These are phyloP conservation scores for Chalcosyrphus nemorum DNA, from an alignment of 2,888 invertebrate species.

Conservation along the genomic window DNA sequence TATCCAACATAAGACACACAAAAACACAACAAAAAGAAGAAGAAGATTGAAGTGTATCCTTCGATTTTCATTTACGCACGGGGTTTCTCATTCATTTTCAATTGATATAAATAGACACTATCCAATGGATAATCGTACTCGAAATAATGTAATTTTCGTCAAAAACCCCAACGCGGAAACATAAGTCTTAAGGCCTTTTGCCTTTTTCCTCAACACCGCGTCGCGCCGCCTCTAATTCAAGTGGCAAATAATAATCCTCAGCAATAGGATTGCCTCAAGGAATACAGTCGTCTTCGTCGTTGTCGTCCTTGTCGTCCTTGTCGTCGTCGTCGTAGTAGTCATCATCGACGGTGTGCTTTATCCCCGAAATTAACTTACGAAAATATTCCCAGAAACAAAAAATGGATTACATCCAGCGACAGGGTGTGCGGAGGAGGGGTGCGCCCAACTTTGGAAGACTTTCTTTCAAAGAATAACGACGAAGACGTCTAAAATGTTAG, in stretches of 20 bases:
- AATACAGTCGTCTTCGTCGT: conserved; percentile 9
- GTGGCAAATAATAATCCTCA: conserved; percentile 58
- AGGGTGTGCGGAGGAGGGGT: too few species aligned
- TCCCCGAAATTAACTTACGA: conserved; percentile 52
- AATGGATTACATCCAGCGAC: conserved; percentile 29
- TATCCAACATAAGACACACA: neutral
- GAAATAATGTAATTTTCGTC: conserved; percentile 45
- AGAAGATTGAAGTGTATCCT: conserved; percentile 10
- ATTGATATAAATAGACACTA: conserved; percentile 55
- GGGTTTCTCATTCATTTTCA: conserved; percentile 32
- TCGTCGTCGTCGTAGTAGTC: neutral
- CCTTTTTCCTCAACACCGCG: neutral
- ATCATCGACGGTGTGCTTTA: conserved; percentile 45
- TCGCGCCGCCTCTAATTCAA: conserved; percentile 31
- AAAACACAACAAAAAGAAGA: neutral
- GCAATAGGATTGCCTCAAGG: conserved; percentile 47
- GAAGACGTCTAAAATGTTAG: neutral
- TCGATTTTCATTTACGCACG: conserved; percentile 22
- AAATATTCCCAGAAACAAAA: conserved; percentile 23
- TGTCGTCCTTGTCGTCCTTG: conserved; percentile 8
- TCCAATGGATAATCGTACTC: conserved; percentile 37
- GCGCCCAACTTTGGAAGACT: conserved; percentile 3
- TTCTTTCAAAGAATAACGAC: neutral
- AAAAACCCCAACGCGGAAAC: conserved; percentile 1
- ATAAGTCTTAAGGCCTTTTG: conserved; percentile 7